Evolutionary conservation across 2,113 vertebrate genomes (phyloP).

Genomic region (Puma concolor): DNA sequence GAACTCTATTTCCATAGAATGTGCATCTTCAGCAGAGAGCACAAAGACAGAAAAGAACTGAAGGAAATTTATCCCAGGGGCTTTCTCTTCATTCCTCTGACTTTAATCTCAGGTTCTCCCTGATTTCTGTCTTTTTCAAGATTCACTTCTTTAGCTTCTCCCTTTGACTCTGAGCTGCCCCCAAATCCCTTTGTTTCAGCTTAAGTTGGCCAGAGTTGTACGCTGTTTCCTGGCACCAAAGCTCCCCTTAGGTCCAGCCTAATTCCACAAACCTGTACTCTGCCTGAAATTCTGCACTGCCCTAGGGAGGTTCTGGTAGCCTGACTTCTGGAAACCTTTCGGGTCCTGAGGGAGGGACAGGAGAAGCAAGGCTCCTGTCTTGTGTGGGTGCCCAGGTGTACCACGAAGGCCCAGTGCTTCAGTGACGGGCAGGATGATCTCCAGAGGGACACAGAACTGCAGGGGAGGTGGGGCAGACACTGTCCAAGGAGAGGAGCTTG

Average conservation of each 20-base stretch:
- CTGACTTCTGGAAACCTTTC: not conserved
- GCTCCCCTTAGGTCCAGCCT: not conserved
- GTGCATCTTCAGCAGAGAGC: not conserved
- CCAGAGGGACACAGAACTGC: constrained; percentile 92
- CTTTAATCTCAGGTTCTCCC: not conserved
- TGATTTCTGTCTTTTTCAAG: not conserved
- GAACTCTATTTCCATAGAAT: not conserved
- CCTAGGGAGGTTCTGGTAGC: not conserved
- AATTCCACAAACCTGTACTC: not conserved
- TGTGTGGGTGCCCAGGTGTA: constrained; percentile 87
- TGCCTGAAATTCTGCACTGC: not conserved
- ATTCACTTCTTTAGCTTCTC: not conserved
- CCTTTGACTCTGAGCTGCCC: not conserved
- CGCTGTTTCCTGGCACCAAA: not conserved
- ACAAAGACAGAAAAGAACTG: not conserved
- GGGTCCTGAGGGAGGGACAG: not conserved
- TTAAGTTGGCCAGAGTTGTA: not conserved
- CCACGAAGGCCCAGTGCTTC: constrained; percentile 80
- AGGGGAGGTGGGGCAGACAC: constrained; percentile 92
- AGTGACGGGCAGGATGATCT: constrained; percentile 90
- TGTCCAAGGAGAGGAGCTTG: constrained; percentile 91
- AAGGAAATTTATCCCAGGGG: not conserved
- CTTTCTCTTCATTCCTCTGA: not conserved
- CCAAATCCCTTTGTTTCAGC: not conserved
- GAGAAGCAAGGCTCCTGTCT: not conserved